phyloP scores from a whole-genome alignment of 2,797 vertebrate species.

The Kryptolebias ocellatus region DNA sequence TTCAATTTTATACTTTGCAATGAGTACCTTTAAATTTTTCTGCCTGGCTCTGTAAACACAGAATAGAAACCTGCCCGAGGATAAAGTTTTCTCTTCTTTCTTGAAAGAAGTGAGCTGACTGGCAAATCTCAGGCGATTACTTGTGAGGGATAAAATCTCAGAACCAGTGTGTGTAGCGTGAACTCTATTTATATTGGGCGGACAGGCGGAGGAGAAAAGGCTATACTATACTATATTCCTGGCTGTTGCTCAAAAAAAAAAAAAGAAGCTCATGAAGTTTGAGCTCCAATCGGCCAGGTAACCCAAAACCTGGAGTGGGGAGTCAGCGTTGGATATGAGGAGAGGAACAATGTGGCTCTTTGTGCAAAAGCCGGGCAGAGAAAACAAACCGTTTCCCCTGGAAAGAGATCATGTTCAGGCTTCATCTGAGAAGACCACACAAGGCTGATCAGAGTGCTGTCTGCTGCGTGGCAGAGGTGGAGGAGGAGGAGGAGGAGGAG shows the following conservation, averaged over 20 bases:
- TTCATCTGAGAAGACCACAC: conserved; percentile 83
- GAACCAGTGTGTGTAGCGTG: conserved; percentile 40
- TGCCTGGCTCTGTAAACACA: conserved; percentile 8
- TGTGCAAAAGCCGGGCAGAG: conserved; percentile 76
- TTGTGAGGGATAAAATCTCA: conserved; percentile 59
- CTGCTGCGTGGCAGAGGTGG: conserved; percentile 59
- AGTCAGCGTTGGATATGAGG: conserved; percentile 79
- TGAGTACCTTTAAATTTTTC: too few relatives aligned
- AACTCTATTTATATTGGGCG: conserved; percentile 70
- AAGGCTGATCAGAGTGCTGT: conserved; percentile 79
- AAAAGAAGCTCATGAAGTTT: conserved; percentile 74
- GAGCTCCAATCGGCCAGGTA: conserved; percentile 77
- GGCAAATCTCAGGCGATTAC: conserved; percentile 57
- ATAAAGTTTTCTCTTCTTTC: conserved; percentile 46
- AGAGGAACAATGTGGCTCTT: conserved; percentile 82
- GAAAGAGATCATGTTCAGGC: conserved; percentile 82
- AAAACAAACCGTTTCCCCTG: conserved; percentile 83
- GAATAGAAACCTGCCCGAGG: conserved; percentile 28
- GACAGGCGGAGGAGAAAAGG: conserved; percentile 50
- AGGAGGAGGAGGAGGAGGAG: conserved; percentile 40
- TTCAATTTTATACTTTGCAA: too few relatives aligned
- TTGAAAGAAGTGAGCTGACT: conserved; percentile 34
- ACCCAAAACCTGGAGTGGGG: conserved; percentile 80
- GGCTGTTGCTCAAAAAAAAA: conserved; percentile 71
- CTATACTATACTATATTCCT: conserved; percentile 69